phyloP scores from a whole-genome alignment of 92 coral and sea anemone species.

The Plumapathes pennacea region DNA sequence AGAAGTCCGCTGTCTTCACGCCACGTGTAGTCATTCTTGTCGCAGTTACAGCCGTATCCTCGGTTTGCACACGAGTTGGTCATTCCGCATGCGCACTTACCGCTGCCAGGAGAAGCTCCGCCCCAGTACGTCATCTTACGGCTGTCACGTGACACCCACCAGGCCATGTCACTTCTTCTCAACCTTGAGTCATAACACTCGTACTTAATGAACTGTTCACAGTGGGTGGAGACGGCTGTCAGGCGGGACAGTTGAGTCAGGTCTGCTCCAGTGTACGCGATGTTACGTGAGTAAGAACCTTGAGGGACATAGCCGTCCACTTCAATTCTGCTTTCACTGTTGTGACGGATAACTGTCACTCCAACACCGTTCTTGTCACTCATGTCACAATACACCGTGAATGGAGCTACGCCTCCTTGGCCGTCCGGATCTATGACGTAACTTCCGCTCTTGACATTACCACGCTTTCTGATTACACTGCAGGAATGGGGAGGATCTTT shows the following conservation, averaged over 20 bases:
- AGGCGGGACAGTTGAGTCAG: slow-evolving; percentile 49
- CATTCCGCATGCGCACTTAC: slow-evolving; percentile 64
- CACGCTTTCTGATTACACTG: slow-evolving; percentile 5
- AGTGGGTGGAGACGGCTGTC: slow-evolving; percentile 32
- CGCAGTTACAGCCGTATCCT: slow-evolving; percentile 45
- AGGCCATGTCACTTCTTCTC: neutral
- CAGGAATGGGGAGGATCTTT: slow-evolving; percentile 9
- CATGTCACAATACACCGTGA: slow-evolving; percentile 25
- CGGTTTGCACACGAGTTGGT: slow-evolving; percentile 18
- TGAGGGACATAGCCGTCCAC: neutral
- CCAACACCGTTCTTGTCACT: slow-evolving; percentile 31
- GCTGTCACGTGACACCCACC: slow-evolving; percentile 62
- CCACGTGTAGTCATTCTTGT: slow-evolving; percentile 33
- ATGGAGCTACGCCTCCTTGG: slow-evolving; percentile 22
- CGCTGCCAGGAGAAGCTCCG: slow-evolving; percentile 43
- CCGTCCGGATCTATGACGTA: slow-evolving; percentile 57
- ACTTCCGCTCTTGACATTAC: neutral
- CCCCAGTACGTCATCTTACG: slow-evolving; percentile 54
- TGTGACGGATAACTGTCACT: slow-evolving; percentile 54
- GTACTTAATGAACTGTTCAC: slow-evolving; percentile 62
- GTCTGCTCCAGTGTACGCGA: slow-evolving; percentile 38
- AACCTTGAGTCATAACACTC: slow-evolving; percentile 21
- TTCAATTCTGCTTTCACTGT: slow-evolving; percentile 36
- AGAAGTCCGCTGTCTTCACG: slow-evolving; percentile 70
- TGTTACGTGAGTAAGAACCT: slow-evolving; percentile 13